A percentile compares a stretch with the other conserved stretches of the same genome.
Evolutionary conservation across 2,113 vertebrate genomes (phyloP).

Genomic region (Origma solitaria): DNA sequence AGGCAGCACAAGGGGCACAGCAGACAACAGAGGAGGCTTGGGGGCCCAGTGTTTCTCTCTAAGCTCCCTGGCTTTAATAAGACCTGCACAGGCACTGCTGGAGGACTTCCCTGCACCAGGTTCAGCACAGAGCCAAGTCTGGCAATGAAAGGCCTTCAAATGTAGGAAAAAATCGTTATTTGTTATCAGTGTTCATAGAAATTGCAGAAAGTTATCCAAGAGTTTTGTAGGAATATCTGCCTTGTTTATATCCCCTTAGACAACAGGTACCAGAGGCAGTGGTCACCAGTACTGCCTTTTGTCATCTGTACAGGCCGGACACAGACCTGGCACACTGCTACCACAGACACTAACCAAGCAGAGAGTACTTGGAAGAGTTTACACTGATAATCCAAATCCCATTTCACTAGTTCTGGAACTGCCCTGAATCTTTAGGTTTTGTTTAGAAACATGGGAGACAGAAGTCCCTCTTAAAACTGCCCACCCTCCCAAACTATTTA

Average conservation of each 20-base stretch:
- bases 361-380: neutral
- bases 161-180: neutral
- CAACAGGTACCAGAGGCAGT: neutral
- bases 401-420: neutral
- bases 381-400: neutral
- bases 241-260: neutral
- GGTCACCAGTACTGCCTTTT: neutral
- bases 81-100: neutral
- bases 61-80: neutral
- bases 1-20: neutral
- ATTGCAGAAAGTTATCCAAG: neutral
- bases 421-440: neutral
- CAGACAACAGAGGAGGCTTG: neutral
- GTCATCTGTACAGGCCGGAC: neutral
- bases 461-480: neutral
- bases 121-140: neutral
- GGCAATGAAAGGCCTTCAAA: neutral
- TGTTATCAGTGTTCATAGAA: neutral
- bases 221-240: neutral
- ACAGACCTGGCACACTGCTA: neutral
- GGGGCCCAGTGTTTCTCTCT: neutral
- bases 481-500: fast-evolving
- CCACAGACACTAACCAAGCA: neutral
- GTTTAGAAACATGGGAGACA: neutral
- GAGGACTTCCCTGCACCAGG: neutral